phyloP scores from a whole-genome alignment of 2,888 invertebrate species.

The Hermaeophaga mercurialis region DNA sequence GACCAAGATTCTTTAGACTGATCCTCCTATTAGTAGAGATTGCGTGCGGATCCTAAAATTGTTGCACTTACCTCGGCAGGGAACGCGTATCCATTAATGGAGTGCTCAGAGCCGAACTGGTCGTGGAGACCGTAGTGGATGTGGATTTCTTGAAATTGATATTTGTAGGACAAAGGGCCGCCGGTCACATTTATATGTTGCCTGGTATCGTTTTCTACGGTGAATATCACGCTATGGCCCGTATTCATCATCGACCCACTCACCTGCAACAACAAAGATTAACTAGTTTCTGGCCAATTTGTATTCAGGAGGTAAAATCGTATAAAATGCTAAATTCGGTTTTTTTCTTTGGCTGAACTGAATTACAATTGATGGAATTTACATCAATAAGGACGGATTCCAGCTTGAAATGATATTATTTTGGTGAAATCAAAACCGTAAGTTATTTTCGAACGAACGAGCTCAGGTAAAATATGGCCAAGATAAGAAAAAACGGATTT shows the following conservation, averaged over 20 bases:
- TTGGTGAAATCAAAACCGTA: too few relatives aligned
- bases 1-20: too few relatives aligned
- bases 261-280: slow-evolving; percentile 65
- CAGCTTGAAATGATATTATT: too few relatives aligned
- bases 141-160: slow-evolving; percentile 94
- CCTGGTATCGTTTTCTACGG: slow-evolving; percentile 82
- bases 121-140: slow-evolving; percentile 92
- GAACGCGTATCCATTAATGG: slow-evolving; percentile 93
- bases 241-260: slow-evolving; percentile 90
- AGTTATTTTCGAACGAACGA: too few relatives aligned
- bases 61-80: slow-evolving; percentile 87
- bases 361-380: too few relatives aligned
- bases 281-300: background rate
- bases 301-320: slow-evolving; percentile 3
- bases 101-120: slow-evolving; percentile 95
- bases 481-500: too few relatives aligned
- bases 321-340: slow-evolving; percentile 2
- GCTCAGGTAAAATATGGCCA: too few relatives aligned
- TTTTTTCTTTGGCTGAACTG: background rate
- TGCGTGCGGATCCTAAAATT: too few relatives aligned
- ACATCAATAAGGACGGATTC: too few relatives aligned
- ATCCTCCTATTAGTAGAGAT: too few relatives aligned
- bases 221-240: slow-evolving; percentile 93
- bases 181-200: slow-evolving; percentile 93
- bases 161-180: slow-evolving; percentile 94